phyloP scores from a whole-genome alignment of 2,113 vertebrate genomes.

The Colius striatus region DNA sequence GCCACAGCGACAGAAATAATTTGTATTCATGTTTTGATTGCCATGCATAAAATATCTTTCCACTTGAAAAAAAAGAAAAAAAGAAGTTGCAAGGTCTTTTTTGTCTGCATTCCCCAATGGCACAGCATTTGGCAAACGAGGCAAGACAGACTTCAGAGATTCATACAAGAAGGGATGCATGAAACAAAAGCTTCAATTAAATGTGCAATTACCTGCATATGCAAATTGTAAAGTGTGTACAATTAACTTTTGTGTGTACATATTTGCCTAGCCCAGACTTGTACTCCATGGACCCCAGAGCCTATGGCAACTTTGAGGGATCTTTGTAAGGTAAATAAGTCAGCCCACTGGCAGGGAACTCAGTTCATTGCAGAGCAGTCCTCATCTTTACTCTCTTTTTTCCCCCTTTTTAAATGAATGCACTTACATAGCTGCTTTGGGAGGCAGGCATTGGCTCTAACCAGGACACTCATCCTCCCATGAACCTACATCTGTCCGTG shows the following conservation, averaged over 20 bases:
- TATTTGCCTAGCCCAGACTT: not conserved
- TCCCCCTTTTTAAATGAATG: not conserved
- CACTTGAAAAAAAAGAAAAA: not conserved
- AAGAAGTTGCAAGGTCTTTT: not conserved
- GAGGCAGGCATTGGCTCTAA: not conserved
- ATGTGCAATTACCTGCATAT: not conserved
- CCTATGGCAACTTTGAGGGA: not conserved
- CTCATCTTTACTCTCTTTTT: not conserved
- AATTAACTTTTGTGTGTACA: not conserved
- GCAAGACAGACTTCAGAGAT: not conserved
- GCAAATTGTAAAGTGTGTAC: not conserved
- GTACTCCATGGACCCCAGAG: not conserved
- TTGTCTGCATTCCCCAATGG: not conserved
- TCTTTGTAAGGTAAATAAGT: not conserved
- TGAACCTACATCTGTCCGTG: accelerated
- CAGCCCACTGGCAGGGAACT: not conserved
- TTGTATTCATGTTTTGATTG: not conserved
- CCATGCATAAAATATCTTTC: not conserved
- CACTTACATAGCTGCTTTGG: not conserved
- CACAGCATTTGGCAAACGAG: not conserved
- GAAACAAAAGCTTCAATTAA: conserved; percentile 18
- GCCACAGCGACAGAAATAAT: not conserved
- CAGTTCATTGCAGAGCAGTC: not conserved
- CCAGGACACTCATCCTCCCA: accelerated
- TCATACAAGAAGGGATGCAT: not conserved